Base-by-base conservation (phyloP, 2,888 invertebrate species). In the Andrena flavipes region DNA sequence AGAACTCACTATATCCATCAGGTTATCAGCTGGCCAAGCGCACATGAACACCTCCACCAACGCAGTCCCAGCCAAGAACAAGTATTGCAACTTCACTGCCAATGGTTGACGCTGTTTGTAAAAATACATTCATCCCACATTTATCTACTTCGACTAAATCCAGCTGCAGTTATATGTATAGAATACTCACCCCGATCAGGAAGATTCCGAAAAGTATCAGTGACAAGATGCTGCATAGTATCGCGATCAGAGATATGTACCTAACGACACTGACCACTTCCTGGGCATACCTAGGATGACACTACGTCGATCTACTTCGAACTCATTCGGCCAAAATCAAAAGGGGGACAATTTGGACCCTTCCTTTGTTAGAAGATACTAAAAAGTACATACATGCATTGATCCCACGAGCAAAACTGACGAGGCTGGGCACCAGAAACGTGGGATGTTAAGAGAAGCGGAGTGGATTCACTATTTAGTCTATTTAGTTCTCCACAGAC, bases 11-110 rank as follows among this genome's bases (percentile, higher is more conserved):
- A 70, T 75, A 49, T 86, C 80, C 62, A 89, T 84, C 29, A 91
- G 64, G 59, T 88, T 84, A 48, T 91, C 89, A 35, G 90, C 91
- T 6, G 91, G 90, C 90, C 89, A 90, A 5, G 90, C 84, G 65
- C 88, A 91, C 33, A 88, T 67, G 63, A 87, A 88, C 6, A 90
- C 82, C 63, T 90, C 90, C 4, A 86, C n/a, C 23, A 80, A 80
- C 13, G 89, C 88, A 49, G 85, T 84, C 20, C 82, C 69, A 20
- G 79, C 74, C 59, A 90, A 84, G 20, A 87, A 81, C 4, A 80
- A 51, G 20, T 84, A 88, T 7, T 89, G 89, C 2, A 84, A 56
- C 33, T 89, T 90, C 0, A 88, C 79, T 4, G 84, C 67, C 6
- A 86, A 4, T 5, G 85, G 82, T 71, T 87, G 86, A 63, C 80